These are phyloP conservation scores for Archocentrus centrarchus DNA, from an alignment of 2,113 vertebrate genomes.

Conservation along the genomic window DNA sequence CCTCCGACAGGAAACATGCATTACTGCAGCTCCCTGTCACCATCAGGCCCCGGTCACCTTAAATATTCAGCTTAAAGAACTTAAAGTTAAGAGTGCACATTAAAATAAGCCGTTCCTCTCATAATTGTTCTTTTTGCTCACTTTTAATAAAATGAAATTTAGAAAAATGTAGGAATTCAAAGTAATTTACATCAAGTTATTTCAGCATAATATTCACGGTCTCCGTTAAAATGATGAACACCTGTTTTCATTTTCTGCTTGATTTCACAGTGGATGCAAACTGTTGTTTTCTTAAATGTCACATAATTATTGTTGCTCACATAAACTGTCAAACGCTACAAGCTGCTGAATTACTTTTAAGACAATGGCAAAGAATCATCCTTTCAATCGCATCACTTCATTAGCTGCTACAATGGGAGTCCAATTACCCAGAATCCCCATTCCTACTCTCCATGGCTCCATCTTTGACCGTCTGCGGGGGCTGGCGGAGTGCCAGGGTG, in stretches of 20 bases:
- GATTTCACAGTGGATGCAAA: neutral
- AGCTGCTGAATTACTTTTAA: constrained; percentile 52
- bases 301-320: neutral
- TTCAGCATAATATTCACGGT: neutral
- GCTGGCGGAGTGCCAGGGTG: constrained; percentile 60
- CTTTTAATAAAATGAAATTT: neutral
- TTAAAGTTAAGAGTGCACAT: neutral
- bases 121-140: neutral
- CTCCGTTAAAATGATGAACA: constrained; percentile 12
- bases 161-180: no score
- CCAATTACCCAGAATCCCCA: constrained; percentile 70
- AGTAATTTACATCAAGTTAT: neutral
- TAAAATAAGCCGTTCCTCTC: accelerated
- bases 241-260: constrained; percentile 47
- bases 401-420: constrained; percentile 65
- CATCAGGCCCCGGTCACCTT: neutral
- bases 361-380: constrained; percentile 43
- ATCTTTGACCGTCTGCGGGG: constrained; percentile 53
- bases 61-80: no score
- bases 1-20: constrained; percentile 12
- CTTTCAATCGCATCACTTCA: constrained; percentile 66
- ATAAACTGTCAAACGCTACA: constrained; percentile 1
- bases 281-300: constrained; percentile 16
- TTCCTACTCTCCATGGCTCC: constrained; percentile 48
- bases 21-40: constrained; percentile 2